Evolutionary conservation across 2,113 vertebrate species (phyloP), one percentile per base, ranked within the genome.

Genomic region (Ginglymostoma cirratum): DNA sequence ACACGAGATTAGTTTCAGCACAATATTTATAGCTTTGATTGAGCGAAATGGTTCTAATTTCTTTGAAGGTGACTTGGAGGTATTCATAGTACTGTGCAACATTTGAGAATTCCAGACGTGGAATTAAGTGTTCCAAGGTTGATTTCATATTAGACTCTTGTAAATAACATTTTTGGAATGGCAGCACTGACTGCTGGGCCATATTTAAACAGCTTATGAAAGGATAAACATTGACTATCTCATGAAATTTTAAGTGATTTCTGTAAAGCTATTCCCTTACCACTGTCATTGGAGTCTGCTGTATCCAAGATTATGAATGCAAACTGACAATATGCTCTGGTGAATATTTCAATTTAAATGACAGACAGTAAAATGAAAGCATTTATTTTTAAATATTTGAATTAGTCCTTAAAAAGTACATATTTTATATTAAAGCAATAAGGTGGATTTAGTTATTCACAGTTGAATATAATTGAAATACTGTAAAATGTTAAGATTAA

Each of bases 271-370:
- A 5, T 1, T 83, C 80, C 5, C 5, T 42, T 19, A 42, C 72
- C 12, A 34, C 30, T 83, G 38, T n/a, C 76, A 80, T 5, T 83
- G 17, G 38, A 45, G 17, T 42, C 19, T 83, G 78, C n/a, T 80
- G 4, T 19, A 17, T 80, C 38, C 7, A 80, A 38, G 15, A 80
- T 80, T 80, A 38, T 80, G 78, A 80, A 42, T n/a, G 38, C 78
- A 38, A 80, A 90, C 2, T 66, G 86, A 27, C 23, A 15, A 15
- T 89, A 61, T 55, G 2, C 48, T 61, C 24, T 30, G 14, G 55
- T 92, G 89, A 67, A 66, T 34, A 67, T 67, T 93, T 67, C 42
- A 95, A 95, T 48, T 72, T 72, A 72, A 95, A 48, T 95, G 38
- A 42, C 66, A 95, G 12, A 95, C 42, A 45, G 30, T 72, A 48